Evolutionary conservation across 2,888 invertebrate species (phyloP).

Genomic region (Darwinula stevensoni): DNA sequence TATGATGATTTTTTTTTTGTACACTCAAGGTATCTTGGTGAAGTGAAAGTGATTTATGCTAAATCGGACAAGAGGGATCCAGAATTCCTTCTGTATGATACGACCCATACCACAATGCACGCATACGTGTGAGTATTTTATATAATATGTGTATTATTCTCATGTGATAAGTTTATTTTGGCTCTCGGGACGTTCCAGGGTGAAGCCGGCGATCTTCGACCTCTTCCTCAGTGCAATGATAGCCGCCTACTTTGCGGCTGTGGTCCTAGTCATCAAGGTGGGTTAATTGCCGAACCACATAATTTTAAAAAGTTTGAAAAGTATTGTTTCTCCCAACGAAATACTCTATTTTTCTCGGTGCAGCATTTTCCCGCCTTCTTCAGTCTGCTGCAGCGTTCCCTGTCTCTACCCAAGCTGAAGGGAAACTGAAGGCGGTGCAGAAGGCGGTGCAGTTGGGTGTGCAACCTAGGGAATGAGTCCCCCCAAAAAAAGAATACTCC

Average conservation of each 20-base stretch:
- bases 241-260: not conserved
- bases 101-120: slow-evolving; percentile 42
- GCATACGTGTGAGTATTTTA: slow-evolving; percentile 41
- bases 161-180: slow-evolving; percentile 4
- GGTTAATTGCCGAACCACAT: too few relatives aligned
- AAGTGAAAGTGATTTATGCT: slow-evolving; percentile 12
- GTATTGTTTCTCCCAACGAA: too few relatives aligned
- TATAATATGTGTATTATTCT: slow-evolving; percentile 4
- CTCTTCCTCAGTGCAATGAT: not conserved
- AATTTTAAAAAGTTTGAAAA: too few relatives aligned
- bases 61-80: slow-evolving; percentile 61
- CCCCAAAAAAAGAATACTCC: too few relatives aligned
- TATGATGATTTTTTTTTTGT: slow-evolving; percentile 18
- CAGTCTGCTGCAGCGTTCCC: too few relatives aligned
- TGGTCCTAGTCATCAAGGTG: not conserved
- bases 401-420: too few relatives aligned
- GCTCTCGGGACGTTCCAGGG: not conserved
- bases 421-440: too few relatives aligned
- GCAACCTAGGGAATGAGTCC: too few relatives aligned
- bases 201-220: slow-evolving; percentile 1
- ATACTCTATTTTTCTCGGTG: too few relatives aligned
- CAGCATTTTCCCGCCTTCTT: too few relatives aligned
- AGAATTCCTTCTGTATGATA: slow-evolving; percentile 67
- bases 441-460: too few relatives aligned
- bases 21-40: slow-evolving; percentile 13